These are phyloP conservation scores for Zeuzera pyrina DNA, from an alignment of 2,888 invertebrate genomes.

Conservation along the genomic window DNA sequence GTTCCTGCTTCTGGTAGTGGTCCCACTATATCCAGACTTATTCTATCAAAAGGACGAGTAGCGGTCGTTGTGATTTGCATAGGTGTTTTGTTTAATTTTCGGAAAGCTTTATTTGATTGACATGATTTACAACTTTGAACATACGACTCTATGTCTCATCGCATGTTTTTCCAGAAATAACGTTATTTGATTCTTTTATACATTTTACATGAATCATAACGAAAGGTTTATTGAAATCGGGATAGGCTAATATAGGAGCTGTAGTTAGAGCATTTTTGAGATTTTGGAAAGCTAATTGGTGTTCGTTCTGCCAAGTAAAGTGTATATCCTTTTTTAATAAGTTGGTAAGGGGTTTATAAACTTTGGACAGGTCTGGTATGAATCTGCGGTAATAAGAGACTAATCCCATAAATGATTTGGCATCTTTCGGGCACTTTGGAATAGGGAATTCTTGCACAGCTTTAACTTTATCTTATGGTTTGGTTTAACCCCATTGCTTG, in stretches of 20 bases:
- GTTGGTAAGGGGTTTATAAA: neutral
- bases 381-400: no score
- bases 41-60: conserved; percentile 5
- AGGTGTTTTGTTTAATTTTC: conserved; percentile 14
- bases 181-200: no score
- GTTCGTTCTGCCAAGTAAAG: neutral
- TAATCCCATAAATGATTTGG: no score
- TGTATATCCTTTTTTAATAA: neutral
- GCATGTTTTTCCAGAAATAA: no score
- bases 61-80: conserved; percentile 22
- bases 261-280: no score
- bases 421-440: neutral
- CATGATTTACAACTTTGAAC: conserved; percentile 9
- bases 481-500: neutral
- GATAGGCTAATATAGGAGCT: no score
- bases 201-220: no score
- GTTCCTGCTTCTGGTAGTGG: conserved; percentile 14
- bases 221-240: no score
- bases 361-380: neutral
- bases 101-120: conserved; percentile 11
- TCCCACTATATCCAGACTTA: conserved; percentile 13
- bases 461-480: neutral
- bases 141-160: conserved; percentile 12
- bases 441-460: neutral
- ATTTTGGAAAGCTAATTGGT: no score